Conservation (phyloP, 2,888 invertebrate genomes). For the Notodonta ziczac region DNA sequence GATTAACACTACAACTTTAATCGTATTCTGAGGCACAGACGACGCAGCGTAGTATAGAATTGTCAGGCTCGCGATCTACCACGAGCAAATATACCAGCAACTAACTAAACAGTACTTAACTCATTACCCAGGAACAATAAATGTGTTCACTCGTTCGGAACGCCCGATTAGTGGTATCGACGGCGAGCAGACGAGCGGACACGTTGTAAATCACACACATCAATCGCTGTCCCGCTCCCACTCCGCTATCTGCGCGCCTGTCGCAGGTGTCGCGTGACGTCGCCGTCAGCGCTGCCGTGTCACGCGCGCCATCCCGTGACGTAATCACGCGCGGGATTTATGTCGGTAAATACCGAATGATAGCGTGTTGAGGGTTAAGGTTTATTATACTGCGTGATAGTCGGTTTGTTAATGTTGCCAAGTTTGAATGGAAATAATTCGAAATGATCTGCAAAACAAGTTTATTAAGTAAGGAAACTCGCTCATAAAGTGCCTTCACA, state of each 20-base stretch:
- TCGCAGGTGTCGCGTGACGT: constrained; percentile 21
- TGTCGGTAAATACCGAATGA: neutral
- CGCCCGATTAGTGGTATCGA: constrained; percentile 23
- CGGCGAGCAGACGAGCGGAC: constrained; percentile 25
- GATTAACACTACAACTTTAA: too few species aligned
- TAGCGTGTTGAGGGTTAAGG: neutral
- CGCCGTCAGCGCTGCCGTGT: constrained; percentile 12
- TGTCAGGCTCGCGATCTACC: too few species aligned
- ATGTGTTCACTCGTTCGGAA: constrained; percentile 21
- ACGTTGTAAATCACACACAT: constrained; percentile 27
- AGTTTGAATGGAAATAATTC: neutral
- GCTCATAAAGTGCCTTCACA: too few species aligned
- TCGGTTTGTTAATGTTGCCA: neutral
- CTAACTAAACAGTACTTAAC: too few species aligned
- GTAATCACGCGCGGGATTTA: neutral
- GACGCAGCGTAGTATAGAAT: too few species aligned
- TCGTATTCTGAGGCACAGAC: too few species aligned
- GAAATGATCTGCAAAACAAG: neutral
- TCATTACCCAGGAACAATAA: neutral
- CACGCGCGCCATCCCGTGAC: constrained; percentile 7
- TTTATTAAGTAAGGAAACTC: too few species aligned
- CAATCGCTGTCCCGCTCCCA: constrained; percentile 22
- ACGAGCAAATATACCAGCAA: too few species aligned
- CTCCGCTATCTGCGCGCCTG: constrained; percentile 17
- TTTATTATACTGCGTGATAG: neutral